These are phyloP conservation scores for Perognathus longimembris DNA, from an alignment of 2,113 vertebrate species.

Conservation along the genomic window DNA sequence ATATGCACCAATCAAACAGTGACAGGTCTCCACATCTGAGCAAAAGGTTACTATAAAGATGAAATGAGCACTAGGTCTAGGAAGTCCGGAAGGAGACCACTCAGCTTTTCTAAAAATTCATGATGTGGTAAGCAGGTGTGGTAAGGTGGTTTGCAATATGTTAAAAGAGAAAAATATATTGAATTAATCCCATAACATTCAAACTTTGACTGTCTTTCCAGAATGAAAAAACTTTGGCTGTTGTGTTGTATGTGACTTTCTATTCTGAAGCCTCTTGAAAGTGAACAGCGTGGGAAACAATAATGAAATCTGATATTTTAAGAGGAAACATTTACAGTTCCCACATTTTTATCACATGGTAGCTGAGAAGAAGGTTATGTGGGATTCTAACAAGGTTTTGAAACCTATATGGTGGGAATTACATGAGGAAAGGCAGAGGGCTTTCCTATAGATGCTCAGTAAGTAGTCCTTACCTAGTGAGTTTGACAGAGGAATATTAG, in stretches of 20 bases:
- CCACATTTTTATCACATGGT: not conserved
- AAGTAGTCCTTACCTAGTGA: not conserved
- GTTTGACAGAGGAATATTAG: not conserved
- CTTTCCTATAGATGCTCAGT: not conserved
- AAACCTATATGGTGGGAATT: not conserved
- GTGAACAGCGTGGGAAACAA: not conserved
- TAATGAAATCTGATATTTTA: not conserved
- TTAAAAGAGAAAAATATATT: not conserved
- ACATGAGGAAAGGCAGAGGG: rapidly evolving
- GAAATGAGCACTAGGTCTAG: not conserved
- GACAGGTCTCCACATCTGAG: not conserved
- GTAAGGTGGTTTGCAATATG: not conserved
- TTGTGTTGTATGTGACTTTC: not conserved
- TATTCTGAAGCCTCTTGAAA: not conserved
- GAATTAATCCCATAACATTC: not conserved
- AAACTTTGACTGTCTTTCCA: too few species aligned
- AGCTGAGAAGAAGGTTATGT: not conserved
- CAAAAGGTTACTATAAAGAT: not conserved
- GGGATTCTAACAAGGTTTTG: not conserved
- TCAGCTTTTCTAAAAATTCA: not conserved
- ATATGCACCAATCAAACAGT: too few species aligned
- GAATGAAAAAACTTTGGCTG: not conserved
- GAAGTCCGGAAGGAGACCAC: not conserved
- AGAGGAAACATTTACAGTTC: not conserved
- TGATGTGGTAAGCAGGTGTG: not conserved